phyloP scores from a whole-genome alignment of 2,797 vertebrate species.

The Sus cebifrons region DNA sequence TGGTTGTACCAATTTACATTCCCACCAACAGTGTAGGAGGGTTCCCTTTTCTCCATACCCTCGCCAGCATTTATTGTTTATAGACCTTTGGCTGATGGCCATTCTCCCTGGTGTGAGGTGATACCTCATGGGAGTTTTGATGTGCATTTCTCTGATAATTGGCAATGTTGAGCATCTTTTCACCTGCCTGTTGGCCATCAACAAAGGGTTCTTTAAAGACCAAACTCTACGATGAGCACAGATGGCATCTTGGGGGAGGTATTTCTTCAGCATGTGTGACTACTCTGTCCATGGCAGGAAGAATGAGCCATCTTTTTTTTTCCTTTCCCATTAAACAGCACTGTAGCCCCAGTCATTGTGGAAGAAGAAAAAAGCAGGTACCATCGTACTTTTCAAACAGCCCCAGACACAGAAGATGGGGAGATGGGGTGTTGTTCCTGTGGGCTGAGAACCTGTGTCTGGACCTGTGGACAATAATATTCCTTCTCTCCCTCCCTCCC shows the following conservation, averaged over 20 bases:
- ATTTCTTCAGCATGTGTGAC: not conserved
- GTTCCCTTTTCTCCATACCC: too few species aligned
- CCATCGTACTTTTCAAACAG: not conserved
- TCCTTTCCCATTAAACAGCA: not conserved
- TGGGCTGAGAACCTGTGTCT: not conserved
- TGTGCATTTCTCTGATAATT: too few species aligned
- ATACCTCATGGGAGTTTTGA: too few species aligned
- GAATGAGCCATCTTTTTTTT: not conserved
- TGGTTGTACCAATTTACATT: too few species aligned
- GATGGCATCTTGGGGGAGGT: not conserved
- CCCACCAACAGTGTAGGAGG: too few species aligned
- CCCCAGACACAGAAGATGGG: rapidly evolving
- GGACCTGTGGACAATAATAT: not conserved
- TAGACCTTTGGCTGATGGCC: too few species aligned
- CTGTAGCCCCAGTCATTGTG: too few species aligned
- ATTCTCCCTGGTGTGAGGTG: too few species aligned
- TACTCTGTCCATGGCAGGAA: not conserved
- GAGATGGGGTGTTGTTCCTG: rapidly evolving
- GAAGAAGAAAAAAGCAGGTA: not conserved
- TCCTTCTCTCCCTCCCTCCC: not conserved
- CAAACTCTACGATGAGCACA: not conserved
- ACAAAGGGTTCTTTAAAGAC: not conserved
- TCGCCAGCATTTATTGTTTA: too few species aligned
- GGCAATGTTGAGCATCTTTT: too few species aligned
- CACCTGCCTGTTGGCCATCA: too few species aligned